A percentile compares a stretch with the other conserved stretches of the same genome.
phyloP scores from a whole-genome alignment of 2,113 vertebrate species.

The Talpa occidentalis region DNA sequence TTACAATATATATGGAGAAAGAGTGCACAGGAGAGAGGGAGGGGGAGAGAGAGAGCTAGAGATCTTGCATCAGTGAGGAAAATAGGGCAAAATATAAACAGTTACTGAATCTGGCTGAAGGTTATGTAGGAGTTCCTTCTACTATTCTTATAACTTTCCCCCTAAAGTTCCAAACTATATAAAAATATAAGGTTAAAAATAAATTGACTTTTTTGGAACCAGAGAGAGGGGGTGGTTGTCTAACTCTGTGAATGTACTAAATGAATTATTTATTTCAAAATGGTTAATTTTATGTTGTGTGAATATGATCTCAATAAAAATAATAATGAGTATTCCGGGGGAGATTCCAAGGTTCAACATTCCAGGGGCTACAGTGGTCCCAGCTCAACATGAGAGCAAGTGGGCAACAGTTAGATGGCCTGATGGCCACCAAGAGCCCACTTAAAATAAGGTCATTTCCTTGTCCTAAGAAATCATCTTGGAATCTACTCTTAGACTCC shows the following conservation, averaged over 20 bases:
- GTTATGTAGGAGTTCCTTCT: background rate
- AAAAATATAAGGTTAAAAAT: background rate
- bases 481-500: background rate
- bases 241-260: background rate
- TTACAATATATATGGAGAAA: too few relatives aligned
- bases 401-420: background rate
- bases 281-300: background rate
- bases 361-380: background rate
- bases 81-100: background rate
- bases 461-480: background rate
- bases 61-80: background rate
- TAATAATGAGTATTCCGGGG: background rate
- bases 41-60: background rate
- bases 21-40: fast-evolving
- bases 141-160: background rate
- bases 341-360: background rate
- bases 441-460: background rate
- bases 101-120: background rate
- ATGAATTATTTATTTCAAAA: background rate
- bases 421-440: too few relatives aligned
- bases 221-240: background rate
- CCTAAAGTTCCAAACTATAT: background rate
- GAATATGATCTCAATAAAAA: background rate
- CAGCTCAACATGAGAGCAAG: background rate
- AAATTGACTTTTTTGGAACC: background rate